Base-by-base conservation (phyloP, 2,888 invertebrate species). In the Adineta ricciae region DNA sequence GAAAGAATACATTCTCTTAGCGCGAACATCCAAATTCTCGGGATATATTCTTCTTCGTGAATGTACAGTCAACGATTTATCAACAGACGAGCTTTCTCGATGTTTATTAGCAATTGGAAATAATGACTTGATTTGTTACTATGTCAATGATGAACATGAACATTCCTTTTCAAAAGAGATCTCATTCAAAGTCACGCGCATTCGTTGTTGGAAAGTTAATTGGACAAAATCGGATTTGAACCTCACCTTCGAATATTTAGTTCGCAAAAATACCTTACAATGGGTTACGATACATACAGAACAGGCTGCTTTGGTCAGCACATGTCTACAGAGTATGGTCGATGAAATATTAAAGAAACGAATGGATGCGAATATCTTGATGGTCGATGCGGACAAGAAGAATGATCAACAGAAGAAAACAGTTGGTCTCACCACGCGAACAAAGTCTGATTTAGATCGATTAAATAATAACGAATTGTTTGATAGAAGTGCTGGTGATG, bases 181-280 rank as follows among this genome's bases (percentile, higher is more conserved):
- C 83, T 93, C 93, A 88, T 97, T 96, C 90, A 95, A 95, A 90
- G 96, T 97, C 64, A 97, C 97, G 0, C 92, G 97, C 88, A 97
- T 98, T 94, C 93, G 96, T 86, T 97, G 97, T 89, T 99, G 98
- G 98, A 93, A 97, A 88, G 96, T 98, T 83, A 96, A 96, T 36
- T 95, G 95, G 1, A 88, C 89, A 82, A 72, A 84, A 46, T 84
- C 86, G 8, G 87, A 87, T 46, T 86, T 95, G 87, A 96, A 97
- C 91, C 91, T 97, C 85, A 95, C 96, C 0, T 97, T 97, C 90
- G 97, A 97, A 91, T 97, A 97, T 92, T 93, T 97, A 86, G 93
- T 97, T 92, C 94, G 94, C 49, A 95, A 94, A 91, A 95, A 97
- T 89, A 94, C 94, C 87, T 92, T 98, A 86, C 94, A 95, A 89